Percentiles rank a stretch among this genome's conserved stretches.
phyloP scores from a whole-genome alignment of 2,888 invertebrate species.

The Poecilus cupreus region DNA sequence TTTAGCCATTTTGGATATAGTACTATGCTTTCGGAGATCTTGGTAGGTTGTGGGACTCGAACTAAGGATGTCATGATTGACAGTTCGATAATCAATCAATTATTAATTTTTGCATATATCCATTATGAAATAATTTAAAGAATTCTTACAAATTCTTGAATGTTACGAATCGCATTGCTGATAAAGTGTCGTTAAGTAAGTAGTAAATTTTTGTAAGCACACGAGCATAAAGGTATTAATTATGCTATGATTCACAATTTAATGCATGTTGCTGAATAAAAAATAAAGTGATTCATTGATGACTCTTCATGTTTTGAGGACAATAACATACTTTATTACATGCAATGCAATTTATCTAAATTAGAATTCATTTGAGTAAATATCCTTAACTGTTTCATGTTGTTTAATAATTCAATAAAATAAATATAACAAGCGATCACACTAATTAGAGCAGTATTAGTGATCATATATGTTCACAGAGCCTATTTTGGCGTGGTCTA shows the following conservation, averaged over 20 bases:
- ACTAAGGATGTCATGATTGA: too few relatives aligned
- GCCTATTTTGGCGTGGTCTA: neutral
- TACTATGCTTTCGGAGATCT: too few relatives aligned
- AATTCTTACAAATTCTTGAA: too few relatives aligned
- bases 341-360: neutral
- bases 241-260: conserved; percentile 1
- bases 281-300: neutral
- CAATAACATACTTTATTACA: conserved; percentile 13
- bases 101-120: too few relatives aligned
- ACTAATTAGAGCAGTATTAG: neutral
- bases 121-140: too few relatives aligned
- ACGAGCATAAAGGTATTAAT: neutral
- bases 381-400: neutral
- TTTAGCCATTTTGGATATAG: too few relatives aligned
- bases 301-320: neutral
- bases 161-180: too few relatives aligned
- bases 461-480: neutral
- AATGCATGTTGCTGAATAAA: neutral
- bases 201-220: too few relatives aligned
- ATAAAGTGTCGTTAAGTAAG: too few relatives aligned
- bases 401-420: neutral
- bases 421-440: neutral
- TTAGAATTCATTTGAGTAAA: neutral
- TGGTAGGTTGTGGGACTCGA: too few relatives aligned
- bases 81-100: too few relatives aligned